Percentiles rank a stretch among this genome's conserved stretches.
phyloP scores from a whole-genome alignment of 2,113 vertebrate species.

The Amblyornis subalaris region DNA sequence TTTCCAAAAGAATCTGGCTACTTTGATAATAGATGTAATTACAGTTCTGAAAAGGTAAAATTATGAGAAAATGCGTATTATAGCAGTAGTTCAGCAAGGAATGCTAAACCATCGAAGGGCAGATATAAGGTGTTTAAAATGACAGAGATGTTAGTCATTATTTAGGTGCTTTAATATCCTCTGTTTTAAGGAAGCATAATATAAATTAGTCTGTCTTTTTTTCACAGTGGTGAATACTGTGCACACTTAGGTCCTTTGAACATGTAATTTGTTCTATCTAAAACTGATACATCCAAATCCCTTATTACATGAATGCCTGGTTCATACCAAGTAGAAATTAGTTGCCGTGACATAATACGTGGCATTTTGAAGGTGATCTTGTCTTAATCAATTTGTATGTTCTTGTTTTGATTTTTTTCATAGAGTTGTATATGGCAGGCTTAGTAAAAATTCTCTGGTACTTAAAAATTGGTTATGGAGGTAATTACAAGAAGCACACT shows the following conservation, averaged over 20 bases:
- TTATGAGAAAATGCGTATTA: conserved; percentile 13
- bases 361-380: not conserved
- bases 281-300: not conserved
- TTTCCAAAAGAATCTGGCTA: conserved; percentile 6
- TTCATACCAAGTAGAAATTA: not conserved
- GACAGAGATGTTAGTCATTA: not conserved
- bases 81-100: not conserved
- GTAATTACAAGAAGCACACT: not conserved
- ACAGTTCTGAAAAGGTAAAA: conserved; percentile 11
- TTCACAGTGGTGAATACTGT: not conserved
- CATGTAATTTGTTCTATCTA: not conserved
- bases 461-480: not conserved
- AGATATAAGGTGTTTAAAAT: not conserved
- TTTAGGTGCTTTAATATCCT: not conserved
- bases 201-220: not conserved
- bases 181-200: not conserved
- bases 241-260: not conserved
- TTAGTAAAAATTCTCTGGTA: not conserved
- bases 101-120: not conserved
- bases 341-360: not conserved
- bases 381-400: not conserved
- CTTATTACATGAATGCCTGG: not conserved
- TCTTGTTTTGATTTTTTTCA: not conserved
- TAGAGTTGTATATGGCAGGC: not conserved
- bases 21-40: conserved; percentile 37